phyloP scores from a whole-genome alignment of 2,113 vertebrate genomes.

The Hemiscyllium ocellatum region DNA sequence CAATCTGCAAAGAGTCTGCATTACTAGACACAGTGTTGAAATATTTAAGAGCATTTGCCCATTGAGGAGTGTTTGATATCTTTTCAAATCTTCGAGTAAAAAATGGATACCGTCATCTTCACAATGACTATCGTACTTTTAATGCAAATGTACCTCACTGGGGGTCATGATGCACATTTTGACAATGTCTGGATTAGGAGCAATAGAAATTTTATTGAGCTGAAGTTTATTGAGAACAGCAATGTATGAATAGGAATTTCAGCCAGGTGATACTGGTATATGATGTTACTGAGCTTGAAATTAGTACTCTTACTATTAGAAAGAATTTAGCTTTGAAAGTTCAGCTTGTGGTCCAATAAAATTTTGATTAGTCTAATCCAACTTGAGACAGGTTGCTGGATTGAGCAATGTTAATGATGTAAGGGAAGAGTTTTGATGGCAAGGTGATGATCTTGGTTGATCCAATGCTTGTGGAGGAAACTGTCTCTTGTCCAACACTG shows the following conservation, averaged over 20 bases:
- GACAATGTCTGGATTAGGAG: neutral
- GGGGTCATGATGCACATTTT: no score
- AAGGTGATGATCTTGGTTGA: neutral
- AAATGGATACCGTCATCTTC: neutral
- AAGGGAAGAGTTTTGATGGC: neutral
- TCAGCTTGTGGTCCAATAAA: neutral
- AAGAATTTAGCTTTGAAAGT: neutral
- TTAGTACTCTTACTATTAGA: neutral
- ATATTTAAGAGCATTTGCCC: neutral
- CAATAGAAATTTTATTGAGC: neutral
- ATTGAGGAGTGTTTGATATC: neutral
- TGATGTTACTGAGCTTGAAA: neutral
- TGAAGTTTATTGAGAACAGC: neutral
- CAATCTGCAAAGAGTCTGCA: neutral
- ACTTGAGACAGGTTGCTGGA: neutral
- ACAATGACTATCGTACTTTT: neutral
- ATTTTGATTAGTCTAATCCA: neutral
- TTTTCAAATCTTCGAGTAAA: neutral
- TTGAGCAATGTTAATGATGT: neutral
- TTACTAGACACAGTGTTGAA: neutral
- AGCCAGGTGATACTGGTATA: neutral
- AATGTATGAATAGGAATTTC: neutral
- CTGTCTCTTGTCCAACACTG: neutral
- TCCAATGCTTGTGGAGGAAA: neutral
- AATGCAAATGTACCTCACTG: neutral